Evolutionary conservation across 1,140 invertebrate genomes (phyloP), one percentile per base, ranked within the genome.

Genomic region (Brachionus plicatilis): DNA sequence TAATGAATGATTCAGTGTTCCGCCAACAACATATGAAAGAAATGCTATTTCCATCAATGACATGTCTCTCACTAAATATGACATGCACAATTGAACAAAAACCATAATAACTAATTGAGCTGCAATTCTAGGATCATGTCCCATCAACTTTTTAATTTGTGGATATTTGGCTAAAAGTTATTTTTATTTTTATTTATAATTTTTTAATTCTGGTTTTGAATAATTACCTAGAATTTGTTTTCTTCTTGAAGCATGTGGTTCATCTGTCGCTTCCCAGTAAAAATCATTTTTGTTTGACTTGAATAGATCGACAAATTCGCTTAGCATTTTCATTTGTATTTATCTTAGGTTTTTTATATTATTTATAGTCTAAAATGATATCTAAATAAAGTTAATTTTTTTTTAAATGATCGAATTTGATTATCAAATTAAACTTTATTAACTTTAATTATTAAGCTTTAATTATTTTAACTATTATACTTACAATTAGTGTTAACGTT

Each of bases 1-100:
- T 43, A 99, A 91, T 0, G 96, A 95, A 90, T 99, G 97, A 90
- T 99, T 99, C 70, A 99, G 94, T n/a, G 97, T 94, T 56, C 97
- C 96, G 14, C 96, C 96, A 89, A 97, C 95, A 88, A 93, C 95
- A 88, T 98, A 99, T 1, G 95, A 94, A 11, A 94, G 86, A 2
- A 96, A 45, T 6, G 96, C 86, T 8, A 94, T 88, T 85, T 92
- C 89, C 1, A 92, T 91, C 93, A 94, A 96, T 84, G 92, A 93
- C 86, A 93, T 80, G 41, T 95, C 92, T 88, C 93, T 93, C 3
- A 98, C 91, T 4, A 96, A 87, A 87, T 93, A 95, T 86, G 95
- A 90, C 72, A 93, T 93, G n/a, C 93, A 86, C 9, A 96, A 90
- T 90, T 99, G 96, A 0, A 92, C 89, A 2, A 95, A 82, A 66